A percentile compares a stretch with the other conserved stretches of the same genome.
phyloP scores from a whole-genome alignment of 2,888 invertebrate species.

The Alcis repandata region DNA sequence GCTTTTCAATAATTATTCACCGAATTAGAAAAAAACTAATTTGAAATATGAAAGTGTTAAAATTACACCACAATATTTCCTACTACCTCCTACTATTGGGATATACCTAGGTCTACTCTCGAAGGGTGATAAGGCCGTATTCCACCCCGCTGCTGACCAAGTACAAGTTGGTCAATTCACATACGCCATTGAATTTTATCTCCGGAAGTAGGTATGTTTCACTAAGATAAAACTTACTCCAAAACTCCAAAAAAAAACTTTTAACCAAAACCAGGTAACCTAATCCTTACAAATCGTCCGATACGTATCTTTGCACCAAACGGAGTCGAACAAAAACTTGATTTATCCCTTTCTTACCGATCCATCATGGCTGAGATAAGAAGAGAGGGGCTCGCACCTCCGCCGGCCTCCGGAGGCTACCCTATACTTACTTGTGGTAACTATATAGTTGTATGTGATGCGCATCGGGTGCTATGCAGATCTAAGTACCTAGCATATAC shows the following conservation, averaged over 20 bases:
- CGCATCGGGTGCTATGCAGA: neutral
- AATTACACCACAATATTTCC: too few species aligned
- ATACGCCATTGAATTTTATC: too few species aligned
- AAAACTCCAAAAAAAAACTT: neutral
- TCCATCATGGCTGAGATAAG: conserved; percentile 76
- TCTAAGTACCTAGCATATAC: too few species aligned
- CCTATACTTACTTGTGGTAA: conserved; percentile 5
- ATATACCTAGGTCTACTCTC: too few species aligned
- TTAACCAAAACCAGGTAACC: conserved; percentile 33
- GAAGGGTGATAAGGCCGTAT: too few species aligned
- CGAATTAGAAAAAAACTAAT: too few species aligned
- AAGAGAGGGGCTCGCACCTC: conserved; percentile 27
- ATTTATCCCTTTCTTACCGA: conserved; percentile 74
- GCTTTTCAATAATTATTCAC: too few species aligned
- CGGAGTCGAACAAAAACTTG: conserved; percentile 67
- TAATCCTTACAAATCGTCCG: conserved; percentile 36
- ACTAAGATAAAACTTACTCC: neutral
- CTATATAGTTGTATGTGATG: conserved; percentile 5
- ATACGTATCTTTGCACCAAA: conserved; percentile 51
- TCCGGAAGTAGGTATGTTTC: too few species aligned
- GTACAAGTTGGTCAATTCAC: too few species aligned
- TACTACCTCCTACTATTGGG: too few species aligned
- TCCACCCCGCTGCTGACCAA: too few species aligned
- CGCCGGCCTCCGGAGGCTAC: conserved; percentile 10
- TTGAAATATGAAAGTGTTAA: too few species aligned